A percentile compares a stretch with the other conserved stretches of the same genome.
Conservation (phyloP, 2,797 vertebrate genomes). For the Phylloscopus collybita region DNA sequence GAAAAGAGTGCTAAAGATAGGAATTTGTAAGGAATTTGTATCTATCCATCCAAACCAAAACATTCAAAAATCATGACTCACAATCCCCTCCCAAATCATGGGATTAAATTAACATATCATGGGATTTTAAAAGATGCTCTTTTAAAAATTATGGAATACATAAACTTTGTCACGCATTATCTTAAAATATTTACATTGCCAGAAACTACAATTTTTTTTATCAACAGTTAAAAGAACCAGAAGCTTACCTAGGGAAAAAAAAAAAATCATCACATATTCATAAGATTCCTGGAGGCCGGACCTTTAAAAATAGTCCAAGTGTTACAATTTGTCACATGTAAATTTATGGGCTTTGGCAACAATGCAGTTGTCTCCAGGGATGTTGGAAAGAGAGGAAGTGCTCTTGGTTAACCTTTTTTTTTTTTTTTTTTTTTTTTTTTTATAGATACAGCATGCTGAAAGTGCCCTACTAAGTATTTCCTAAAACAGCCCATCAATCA, state of each 20-base stretch:
- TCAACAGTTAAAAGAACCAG: slow-evolving; percentile 20
- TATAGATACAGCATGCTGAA: not conserved
- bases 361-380: slow-evolving; percentile 47
- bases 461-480: slow-evolving; percentile 13
- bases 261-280: slow-evolving; percentile 33
- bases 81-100: slow-evolving; percentile 44
- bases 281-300: slow-evolving; percentile 50
- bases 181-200: not conserved
- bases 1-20: slow-evolving; percentile 5
- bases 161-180: not conserved
- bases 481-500: slow-evolving; percentile 13
- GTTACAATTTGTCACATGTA: slow-evolving; percentile 64
- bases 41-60: slow-evolving; percentile 51
- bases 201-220: slow-evolving; percentile 14
- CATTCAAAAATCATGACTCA: slow-evolving; percentile 58
- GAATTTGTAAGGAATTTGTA: slow-evolving; percentile 28
- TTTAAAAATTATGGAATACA: not conserved
- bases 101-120: slow-evolving; percentile 55
- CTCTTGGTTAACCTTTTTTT: slow-evolving; percentile 41
- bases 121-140: not conserved
- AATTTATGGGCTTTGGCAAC: slow-evolving; percentile 67
- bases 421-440: not conserved
- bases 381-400: not conserved
- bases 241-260: not conserved
- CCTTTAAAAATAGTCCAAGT: slow-evolving; percentile 58